Evolutionary conservation across 2,113 vertebrate species (phyloP).

Genomic region (Phocoena sinus): DNA sequence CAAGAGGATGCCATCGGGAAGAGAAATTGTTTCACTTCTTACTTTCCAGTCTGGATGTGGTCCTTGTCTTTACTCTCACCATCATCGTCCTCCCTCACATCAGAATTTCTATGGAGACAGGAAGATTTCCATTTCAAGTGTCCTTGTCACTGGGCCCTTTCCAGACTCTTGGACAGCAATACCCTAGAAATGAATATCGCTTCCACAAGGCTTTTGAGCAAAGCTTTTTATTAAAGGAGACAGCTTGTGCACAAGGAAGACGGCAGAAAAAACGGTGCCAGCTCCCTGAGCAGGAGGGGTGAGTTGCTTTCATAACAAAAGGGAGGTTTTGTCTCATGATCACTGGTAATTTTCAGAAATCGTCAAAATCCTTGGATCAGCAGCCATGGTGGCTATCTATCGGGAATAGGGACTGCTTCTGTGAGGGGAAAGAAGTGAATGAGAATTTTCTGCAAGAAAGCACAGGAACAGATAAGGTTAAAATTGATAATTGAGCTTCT

Average conservation of each 20-base stretch:
- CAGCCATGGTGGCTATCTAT: background rate
- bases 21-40: background rate
- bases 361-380: background rate
- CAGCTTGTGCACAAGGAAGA: background rate
- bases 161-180: background rate
- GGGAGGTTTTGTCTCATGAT: background rate
- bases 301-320: background rate
- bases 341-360: background rate
- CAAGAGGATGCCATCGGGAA: background rate
- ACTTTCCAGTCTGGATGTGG: background rate
- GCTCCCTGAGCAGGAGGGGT: background rate
- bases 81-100: background rate
- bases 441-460: background rate
- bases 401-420: background rate
- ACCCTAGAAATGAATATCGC: background rate
- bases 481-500: too few species aligned
- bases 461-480: background rate
- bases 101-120: background rate
- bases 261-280: background rate
- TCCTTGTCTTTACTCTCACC: background rate
- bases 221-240: background rate
- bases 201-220: background rate
- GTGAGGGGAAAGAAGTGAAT: background rate
- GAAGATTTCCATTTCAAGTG: background rate
- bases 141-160: background rate